phyloP scores from a whole-genome alignment of 2,113 vertebrate species.

The Recurvirostra avosetta region DNA sequence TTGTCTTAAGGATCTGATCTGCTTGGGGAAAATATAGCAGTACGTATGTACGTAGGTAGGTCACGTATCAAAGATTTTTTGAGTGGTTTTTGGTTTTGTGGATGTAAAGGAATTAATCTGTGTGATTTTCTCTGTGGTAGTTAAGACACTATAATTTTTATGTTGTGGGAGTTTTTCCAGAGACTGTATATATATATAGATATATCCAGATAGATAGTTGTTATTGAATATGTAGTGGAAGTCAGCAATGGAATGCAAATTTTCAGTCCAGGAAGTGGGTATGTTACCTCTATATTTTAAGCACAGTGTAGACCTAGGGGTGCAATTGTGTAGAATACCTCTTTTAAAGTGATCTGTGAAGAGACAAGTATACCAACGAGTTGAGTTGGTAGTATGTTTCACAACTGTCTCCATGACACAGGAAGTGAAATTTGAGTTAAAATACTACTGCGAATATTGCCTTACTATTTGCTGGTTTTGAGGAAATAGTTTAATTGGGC shows the following conservation, averaged over 20 bases:
- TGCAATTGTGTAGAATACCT: not conserved
- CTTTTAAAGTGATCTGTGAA: not conserved
- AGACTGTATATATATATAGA: not conserved
- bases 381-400: not conserved
- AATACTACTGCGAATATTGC: not conserved
- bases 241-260: not conserved
- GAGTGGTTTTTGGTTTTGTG: not conserved
- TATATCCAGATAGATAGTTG: not conserved
- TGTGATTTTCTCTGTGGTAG: not conserved
- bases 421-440: not conserved
- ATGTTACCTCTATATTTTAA: not conserved
- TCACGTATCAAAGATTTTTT: not conserved
- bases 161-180: not conserved
- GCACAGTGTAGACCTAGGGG: not conserved
- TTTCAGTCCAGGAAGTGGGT: not conserved
- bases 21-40: not conserved
- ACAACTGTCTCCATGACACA: not conserved
- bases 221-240: not conserved
- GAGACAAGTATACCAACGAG: accelerated
- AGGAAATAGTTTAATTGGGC: not conserved
- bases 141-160: not conserved
- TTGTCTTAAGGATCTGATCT: not conserved
- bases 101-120: not conserved
- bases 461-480: not conserved
- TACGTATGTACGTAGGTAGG: too few species aligned